phyloP scores from a whole-genome alignment of 1,140 invertebrate species.

The Apis cerana region DNA sequence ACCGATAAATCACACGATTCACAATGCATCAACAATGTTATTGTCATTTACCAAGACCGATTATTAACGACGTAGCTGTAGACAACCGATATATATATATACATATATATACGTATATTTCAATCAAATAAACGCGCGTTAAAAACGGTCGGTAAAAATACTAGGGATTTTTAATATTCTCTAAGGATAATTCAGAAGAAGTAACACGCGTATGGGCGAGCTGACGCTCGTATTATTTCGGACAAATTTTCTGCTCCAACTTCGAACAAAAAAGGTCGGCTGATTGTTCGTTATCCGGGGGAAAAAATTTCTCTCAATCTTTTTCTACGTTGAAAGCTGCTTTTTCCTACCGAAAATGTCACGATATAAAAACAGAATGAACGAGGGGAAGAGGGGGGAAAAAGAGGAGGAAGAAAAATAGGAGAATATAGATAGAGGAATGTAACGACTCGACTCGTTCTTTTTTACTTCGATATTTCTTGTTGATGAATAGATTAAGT shows the following conservation, averaged over 20 bases:
- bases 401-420: background rate
- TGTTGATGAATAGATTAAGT: background rate
- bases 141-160: too few species aligned
- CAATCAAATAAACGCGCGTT: background rate
- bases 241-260: background rate
- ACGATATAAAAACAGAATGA: background rate
- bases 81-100: too few species aligned
- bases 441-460: too few species aligned
- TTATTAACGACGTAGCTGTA: background rate
- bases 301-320: background rate
- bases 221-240: background rate
- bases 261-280: background rate
- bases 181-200: background rate
- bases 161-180: too few species aligned
- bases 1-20: background rate
- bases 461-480: too few species aligned
- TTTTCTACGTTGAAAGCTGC: background rate
- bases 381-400: too few species aligned
- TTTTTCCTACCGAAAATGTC: too few species aligned
- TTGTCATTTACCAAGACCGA: background rate
- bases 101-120: too few species aligned
- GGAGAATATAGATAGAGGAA: too few species aligned
- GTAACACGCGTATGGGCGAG: background rate
- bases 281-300: conserved; percentile 3
- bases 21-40: background rate